A percentile compares a stretch with the other conserved stretches of the same genome.
These are phyloP conservation scores for Drosophila anceps DNA, from an alignment of 2,888 invertebrate species.

Conservation along the genomic window DNA sequence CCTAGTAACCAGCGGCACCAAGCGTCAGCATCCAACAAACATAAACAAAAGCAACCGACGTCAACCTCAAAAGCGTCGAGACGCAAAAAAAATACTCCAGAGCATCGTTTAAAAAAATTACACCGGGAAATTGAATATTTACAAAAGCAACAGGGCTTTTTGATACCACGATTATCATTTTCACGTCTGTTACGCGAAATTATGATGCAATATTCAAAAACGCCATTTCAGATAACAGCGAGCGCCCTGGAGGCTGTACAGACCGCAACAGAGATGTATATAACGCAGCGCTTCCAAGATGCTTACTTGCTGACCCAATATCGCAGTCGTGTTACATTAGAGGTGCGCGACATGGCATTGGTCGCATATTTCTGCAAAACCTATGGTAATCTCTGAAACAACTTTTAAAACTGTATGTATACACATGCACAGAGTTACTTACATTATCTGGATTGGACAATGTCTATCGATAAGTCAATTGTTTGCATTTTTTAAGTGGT, in stretches of 20 bases:
- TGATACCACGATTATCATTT: constrained; percentile 86
- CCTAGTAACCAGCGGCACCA: not conserved
- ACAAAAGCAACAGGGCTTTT: constrained; percentile 35
- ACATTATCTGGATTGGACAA: not conserved
- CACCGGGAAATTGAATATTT: constrained; percentile 48
- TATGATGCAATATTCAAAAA: constrained; percentile 60
- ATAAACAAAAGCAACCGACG: not conserved
- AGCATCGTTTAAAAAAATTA: constrained; percentile 7
- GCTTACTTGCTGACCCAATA: constrained; percentile 85
- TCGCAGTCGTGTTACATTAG: constrained; percentile 86
- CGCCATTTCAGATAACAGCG: constrained; percentile 77
- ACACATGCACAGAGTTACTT: not conserved
- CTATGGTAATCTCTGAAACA: constrained; percentile 28
- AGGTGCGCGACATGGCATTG: constrained; percentile 85
- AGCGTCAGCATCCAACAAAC: not conserved
- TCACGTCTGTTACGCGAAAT: constrained; percentile 85
- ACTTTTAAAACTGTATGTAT: not conserved
- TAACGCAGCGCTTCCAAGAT: constrained; percentile 86
- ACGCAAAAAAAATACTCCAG: constrained; percentile 47
- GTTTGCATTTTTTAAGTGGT: no score
- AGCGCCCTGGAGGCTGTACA: constrained; percentile 86
- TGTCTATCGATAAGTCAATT: not conserved
- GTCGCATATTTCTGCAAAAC: constrained; percentile 60
- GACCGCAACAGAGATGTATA: constrained; percentile 86
- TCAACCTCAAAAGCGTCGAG: not conserved